Evolutionary conservation across 2,797 vertebrate genomes (phyloP).

Genomic region (Rhincodon typus): DNA sequence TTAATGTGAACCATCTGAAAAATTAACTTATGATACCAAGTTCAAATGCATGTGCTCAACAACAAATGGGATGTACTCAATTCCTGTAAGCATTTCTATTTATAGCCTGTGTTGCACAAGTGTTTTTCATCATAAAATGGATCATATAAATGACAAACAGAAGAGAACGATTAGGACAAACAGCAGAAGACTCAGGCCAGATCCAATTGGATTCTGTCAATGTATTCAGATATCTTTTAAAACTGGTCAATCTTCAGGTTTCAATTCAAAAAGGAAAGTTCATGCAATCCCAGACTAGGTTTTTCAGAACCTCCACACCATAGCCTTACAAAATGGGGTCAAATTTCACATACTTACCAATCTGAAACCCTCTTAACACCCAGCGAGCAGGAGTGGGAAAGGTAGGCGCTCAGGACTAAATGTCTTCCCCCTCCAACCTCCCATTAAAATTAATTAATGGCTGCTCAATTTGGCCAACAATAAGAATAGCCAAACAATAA

Average conservation of each 20-base stretch:
- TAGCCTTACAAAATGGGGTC: background rate
- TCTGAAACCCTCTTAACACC: background rate
- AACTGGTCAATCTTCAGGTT: background rate
- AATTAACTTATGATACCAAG: background rate
- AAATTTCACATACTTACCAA: background rate
- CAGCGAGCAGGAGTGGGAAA: background rate
- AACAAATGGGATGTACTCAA: background rate
- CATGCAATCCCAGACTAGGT: background rate
- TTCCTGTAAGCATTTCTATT: background rate
- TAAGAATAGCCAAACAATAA: background rate
- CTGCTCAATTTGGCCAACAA: background rate
- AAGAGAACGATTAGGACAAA: background rate
- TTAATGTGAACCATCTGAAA: background rate
- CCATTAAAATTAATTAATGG: background rate
- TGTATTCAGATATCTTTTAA: background rate
- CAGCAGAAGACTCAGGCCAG: background rate
- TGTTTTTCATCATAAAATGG: background rate
- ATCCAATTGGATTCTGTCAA: background rate
- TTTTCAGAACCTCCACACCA: background rate
- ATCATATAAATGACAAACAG: background rate
- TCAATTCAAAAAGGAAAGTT: background rate
- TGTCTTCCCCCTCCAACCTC: no score
- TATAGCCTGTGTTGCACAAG: background rate
- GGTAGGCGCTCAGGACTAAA: background rate
- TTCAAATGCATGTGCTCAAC: background rate